Evolutionary conservation across 2,797 vertebrate genomes (phyloP), one percentile per base, ranked within the genome.

Genomic region (Rhinichthys osculus): DNA sequence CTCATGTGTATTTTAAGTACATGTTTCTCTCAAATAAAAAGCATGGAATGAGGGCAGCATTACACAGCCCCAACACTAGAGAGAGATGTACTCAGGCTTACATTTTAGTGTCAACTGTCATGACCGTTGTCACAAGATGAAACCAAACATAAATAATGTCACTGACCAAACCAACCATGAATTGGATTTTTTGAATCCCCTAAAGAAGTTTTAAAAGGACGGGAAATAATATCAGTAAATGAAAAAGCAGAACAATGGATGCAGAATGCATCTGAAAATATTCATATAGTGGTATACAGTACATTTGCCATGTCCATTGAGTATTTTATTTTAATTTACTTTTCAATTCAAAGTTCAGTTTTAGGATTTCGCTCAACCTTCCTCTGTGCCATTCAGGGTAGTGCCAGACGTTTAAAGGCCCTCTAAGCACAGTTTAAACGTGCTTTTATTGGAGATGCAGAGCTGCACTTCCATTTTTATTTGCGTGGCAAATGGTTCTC

Each of bases 381-480:
- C 52, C 72, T 59, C n/a, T 69, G 21, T 14, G 33, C 35, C 66
- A 66, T 74, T 71, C 50, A 83, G 78, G 33, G 35, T 50, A 84
- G 74, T 76, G 73, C 70, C 84, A 82, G 77, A 83, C 64, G 42
- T 82, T 77, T 62, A 82, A 84, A 42, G 1, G 35, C 74, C 74
- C 85, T 82, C 86, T 27, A 59, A 87, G 88, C 83, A 47, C 88
- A 81, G 66, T 90, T 88, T 89, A 82, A 90, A 85, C 73, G 78
- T 62, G 74, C 79, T 83, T 86, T 88, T 81, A 87, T 89, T 83
- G 78, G 85, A 21, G 78, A 82, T 70, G 74, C 71, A 77, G 83
- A 87, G 80, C 84, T 50, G 74, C 76, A 81, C 79, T 89, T 88
- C 78, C 86, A 87, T 89, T 90, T 91, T 90, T 90, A 91, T 89